Conservation (phyloP, 2,888 invertebrate genomes). For the Alentia gelatinosa region DNA sequence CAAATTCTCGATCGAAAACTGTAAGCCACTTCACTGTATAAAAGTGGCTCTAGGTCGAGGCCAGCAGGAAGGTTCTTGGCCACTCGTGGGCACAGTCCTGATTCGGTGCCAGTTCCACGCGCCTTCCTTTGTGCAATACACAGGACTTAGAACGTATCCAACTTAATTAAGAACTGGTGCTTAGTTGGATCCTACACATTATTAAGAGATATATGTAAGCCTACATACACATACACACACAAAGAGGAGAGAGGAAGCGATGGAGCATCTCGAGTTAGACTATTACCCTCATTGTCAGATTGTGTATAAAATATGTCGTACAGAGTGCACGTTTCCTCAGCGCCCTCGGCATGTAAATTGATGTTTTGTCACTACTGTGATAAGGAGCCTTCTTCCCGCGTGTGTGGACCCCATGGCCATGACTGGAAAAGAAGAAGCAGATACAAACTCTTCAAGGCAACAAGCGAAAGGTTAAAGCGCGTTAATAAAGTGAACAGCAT, state of each 20-base stretch:
- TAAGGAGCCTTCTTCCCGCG: neutral
- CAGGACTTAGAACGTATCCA: neutral
- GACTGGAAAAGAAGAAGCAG: neutral
- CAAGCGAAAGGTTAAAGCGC: neutral
- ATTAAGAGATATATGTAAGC: neutral
- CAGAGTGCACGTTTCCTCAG: neutral
- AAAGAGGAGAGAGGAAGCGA: neutral
- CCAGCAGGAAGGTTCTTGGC: neutral
- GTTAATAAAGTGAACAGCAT: too few relatives aligned
- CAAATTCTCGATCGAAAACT: neutral
- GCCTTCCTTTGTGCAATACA: conserved; percentile 33
- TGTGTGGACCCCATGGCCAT: neutral
- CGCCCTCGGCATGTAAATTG: conserved; percentile 1
- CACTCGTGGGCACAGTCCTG: too few relatives aligned
- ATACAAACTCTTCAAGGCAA: neutral
- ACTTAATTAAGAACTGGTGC: conserved; percentile 50
- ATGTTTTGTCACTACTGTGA: conserved; percentile 37
- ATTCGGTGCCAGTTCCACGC: neutral
- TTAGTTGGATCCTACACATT: conserved; percentile 35
- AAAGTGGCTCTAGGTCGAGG: neutral
- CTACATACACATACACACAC: too few relatives aligned
- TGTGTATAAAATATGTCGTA: conserved; percentile 13
- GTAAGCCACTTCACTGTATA: neutral
- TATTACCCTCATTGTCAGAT: neutral
- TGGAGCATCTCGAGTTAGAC: neutral